Evolutionary conservation across 2,888 invertebrate genomes (phyloP), one percentile per base, ranked within the genome.

Genomic region (Sminthurides aquaticus): DNA sequence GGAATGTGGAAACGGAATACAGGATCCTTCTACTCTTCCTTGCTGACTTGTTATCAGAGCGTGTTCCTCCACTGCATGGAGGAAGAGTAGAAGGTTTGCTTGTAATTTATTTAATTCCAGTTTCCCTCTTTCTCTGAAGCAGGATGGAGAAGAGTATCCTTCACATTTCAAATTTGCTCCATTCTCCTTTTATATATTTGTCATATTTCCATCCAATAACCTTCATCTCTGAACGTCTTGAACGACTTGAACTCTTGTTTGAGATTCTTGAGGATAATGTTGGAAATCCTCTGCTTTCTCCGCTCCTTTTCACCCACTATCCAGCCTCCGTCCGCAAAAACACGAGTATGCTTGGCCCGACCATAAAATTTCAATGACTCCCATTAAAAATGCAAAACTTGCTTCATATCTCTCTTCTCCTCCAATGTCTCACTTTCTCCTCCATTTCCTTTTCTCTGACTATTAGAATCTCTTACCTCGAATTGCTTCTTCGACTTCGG

Each of bases 401-500:
- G 52, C 5, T 52, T 52, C 18, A 15, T 52, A 20, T 52, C 22
- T 52, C 5, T 20, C 22, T 52, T 52, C 15, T 8, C 20, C 22
- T 5, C 52, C 11, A 52, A 8, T 52, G 11, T 20, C 5, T 15
- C 20, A 20, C 15, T 52, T 15, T 52, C 52, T 20, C 52, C 20
- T 20, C 52, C 52, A 52, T 52, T 52, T 52, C 15, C 22, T 52
- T 52, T 52, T 52, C 22, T 5, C 52, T 8, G 52, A 43, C 43
- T 52, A 20, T 52, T 15, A 15, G 52, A 15, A 18, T 5, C 20
- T 15, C 52, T 25, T 67, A 75, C 76, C 75, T 75, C 1, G 75
- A 75, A 57, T 79, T 78, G 65, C 78, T 79, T 60, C 80, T 77
- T 25, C 80, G 78, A 70, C 80, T 81, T 75, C 84, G 84, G 66